Base-by-base conservation (phyloP, 1,140 invertebrate species). In the Leptoteleia sp. region DNA sequence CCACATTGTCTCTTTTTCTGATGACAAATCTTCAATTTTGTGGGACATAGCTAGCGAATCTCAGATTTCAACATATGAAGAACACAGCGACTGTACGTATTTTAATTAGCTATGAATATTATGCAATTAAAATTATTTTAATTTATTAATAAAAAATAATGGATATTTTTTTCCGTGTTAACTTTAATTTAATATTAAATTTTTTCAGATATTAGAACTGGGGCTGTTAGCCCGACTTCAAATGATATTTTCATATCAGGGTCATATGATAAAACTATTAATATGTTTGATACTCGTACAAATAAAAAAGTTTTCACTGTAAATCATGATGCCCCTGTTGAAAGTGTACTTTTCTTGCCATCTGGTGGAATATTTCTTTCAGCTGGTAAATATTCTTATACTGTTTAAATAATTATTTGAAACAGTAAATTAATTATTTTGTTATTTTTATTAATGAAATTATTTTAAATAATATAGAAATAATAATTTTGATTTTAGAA, bases 1-100 rank as follows among this genome's bases (percentile, higher is more conserved):
- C 22, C 94, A 95, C 57, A 91, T 99, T 22, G 91, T 95, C 4
- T 97, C 97, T 82, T 98, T 96, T 86, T 96, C 96, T 4, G 97
- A 99, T 90, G 98, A 99, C 86, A 97, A 97, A 88, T 92, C 93
- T n/a, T 92, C 96, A 4, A 91, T 91, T 70, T 75, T 98, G 6
- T 99, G 97, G 96, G 97, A 99, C 84, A 94, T 99, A 83, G 91
- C 95, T 3, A 95, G 91, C 80, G 96, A 98, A 87, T 92, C 93
- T 76, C 90, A 92, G 91, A 79, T 93, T 83, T 78, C 90, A 25
- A 92, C 88, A 12, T 97, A 94, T 84, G 91, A 92, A 62, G 92
- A 92, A 48, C 96, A 98, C 86, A 91, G 85, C 22, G 96, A 97
- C 89, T 97, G 97, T 87, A 91, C 96, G 42, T 45, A 42, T 25